Base-by-base conservation (phyloP, 2,888 invertebrate genomes). In the Allacma fusca region DNA sequence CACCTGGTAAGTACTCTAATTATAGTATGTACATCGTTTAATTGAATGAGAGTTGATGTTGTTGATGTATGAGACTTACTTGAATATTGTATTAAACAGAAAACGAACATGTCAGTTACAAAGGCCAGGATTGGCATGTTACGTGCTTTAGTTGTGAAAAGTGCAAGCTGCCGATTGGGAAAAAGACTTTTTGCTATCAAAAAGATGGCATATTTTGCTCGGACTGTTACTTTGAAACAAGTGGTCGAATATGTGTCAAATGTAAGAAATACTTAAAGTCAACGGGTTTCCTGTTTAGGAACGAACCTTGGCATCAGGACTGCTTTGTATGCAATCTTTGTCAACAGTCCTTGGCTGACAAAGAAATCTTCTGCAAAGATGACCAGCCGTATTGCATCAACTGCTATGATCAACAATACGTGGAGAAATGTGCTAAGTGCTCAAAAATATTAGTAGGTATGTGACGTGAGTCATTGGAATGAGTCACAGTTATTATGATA, bases 371-470 rank as follows among this genome's bases (percentile, higher is more conserved):
- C n/a, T 64, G 62, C 43, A 75, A 78, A 29, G 76, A 78, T 23
- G 70, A 78, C 4, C 21, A 44, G 1, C 75, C 75, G 4, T 76
- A 62, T 44, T 78, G 78, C 29, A 40, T 23, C 0, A 28, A 57
- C 2, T 78, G 78, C 64, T 78, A 76, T 23, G 76, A 76, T 34
- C 70, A 75, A 12, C 29, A 75, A n/a, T 75, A 77, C 34, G 29
- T 72, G n/a, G 75, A 76, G 24, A 78, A 78, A 78, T 78, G 78
- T 44, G 70, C 72, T 44, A 70, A 29, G 12, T 78, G 78, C 43
- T 24, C 21, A 2, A 76, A 76, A 70, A 34, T 62, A 9, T 24
- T 76, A 19, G 19, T 29, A 34, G 76, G 76, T 68, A 26, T 24
- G 70, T 76, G 12, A 29, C 16, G 9, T 29, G 34, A 34, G 9